These are phyloP conservation scores for Malurus elegans DNA, from an alignment of 2,113 vertebrate genomes.

Conservation along the genomic window DNA sequence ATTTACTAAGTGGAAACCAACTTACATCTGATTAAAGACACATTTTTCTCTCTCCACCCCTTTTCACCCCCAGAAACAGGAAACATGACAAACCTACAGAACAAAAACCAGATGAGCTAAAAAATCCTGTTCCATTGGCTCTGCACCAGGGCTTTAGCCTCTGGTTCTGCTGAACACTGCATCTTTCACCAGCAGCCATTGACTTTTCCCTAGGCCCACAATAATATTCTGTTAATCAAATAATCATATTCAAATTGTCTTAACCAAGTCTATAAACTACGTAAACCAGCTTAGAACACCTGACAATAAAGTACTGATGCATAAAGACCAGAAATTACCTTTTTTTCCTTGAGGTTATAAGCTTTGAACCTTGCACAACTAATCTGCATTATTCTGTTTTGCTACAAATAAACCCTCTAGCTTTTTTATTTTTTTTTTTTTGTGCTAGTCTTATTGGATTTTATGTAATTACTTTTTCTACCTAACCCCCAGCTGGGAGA, in stretches of 20 bases:
- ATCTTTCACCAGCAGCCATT: neutral
- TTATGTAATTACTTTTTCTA: neutral
- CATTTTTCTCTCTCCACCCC: neutral
- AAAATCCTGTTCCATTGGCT: constrained; percentile 11
- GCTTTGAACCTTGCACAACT: neutral
- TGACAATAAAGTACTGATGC: neutral
- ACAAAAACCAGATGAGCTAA: constrained; percentile 33
- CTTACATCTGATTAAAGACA: neutral
- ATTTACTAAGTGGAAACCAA: neutral
- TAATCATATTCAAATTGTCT: neutral
- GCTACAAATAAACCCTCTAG: neutral
- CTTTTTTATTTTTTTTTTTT: neutral
- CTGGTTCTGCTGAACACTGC: neutral
- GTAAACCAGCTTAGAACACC: neutral
- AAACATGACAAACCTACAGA: neutral
- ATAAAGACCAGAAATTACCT: neutral
- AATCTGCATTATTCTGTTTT: neutral
- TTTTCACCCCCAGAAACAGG: neutral
- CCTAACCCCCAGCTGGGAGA: neutral
- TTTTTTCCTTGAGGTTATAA: neutral
- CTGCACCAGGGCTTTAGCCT: neutral
- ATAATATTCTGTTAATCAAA: neutral
- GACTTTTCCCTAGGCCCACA: neutral
- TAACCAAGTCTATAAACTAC: neutral
- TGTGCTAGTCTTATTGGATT: neutral